phyloP scores from a whole-genome alignment of 2,797 vertebrate genomes.

The Chaenodraco wilsoni region DNA sequence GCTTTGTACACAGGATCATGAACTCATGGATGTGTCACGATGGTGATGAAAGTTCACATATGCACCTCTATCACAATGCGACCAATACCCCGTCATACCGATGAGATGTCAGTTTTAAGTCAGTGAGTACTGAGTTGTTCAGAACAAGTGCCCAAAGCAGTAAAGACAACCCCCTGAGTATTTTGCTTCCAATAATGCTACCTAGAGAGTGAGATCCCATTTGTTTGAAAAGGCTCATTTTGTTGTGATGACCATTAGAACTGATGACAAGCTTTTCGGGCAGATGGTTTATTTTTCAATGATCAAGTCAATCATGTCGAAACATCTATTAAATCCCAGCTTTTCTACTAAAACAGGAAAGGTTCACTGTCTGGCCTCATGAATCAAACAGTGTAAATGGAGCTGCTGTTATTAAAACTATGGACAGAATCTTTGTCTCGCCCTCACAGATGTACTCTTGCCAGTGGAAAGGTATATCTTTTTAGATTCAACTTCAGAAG shows the following conservation, averaged over 20 bases:
- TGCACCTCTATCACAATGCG: constrained; percentile 29
- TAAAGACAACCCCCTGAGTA: constrained; percentile 22
- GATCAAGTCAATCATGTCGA: constrained; percentile 6
- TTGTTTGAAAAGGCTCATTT: constrained; percentile 25
- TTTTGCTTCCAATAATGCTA: constrained; percentile 33
- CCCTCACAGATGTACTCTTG: constrained; percentile 63
- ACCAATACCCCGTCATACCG: background rate
- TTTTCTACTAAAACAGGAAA: no score
- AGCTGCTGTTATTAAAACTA: constrained; percentile 55
- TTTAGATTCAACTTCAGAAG: constrained; percentile 67
- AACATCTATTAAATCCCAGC: constrained; percentile 17
- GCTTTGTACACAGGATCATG: constrained; percentile 20
- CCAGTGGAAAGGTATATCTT: constrained; percentile 68
- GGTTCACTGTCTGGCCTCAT: constrained; percentile 25
- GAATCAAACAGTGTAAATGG: constrained; percentile 43
- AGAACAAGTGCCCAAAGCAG: constrained; percentile 39
- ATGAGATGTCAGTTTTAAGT: constrained; percentile 26
- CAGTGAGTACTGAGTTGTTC: constrained; percentile 36
- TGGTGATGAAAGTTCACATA: constrained; percentile 26
- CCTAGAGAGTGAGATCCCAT: constrained; percentile 15
- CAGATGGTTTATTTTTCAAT: constrained; percentile 16
- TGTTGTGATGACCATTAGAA: constrained; percentile 10
- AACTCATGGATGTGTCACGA: constrained; percentile 28
- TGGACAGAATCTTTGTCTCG: constrained; percentile 44
- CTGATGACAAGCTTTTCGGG: constrained; percentile 1